These are phyloP conservation scores for Cheilosia variabilis DNA, from an alignment of 2,888 invertebrate species.

Conservation along the genomic window DNA sequence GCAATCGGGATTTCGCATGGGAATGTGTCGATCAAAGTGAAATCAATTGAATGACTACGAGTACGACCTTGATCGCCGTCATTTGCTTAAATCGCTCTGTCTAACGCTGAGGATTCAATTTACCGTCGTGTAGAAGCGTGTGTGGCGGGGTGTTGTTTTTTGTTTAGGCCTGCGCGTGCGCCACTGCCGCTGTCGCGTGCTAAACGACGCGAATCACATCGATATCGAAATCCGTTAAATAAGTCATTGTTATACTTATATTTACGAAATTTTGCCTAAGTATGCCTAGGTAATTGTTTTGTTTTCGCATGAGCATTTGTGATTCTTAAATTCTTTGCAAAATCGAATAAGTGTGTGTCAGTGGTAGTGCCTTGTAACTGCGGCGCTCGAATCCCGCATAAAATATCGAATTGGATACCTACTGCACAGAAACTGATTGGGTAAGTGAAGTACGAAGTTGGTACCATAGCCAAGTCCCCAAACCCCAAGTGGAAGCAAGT, in stretches of 20 bases:
- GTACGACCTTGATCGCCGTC: slow-evolving; percentile 8
- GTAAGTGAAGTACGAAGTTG: slow-evolving; percentile 15
- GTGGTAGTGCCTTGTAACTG: not conserved
- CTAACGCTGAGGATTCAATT: slow-evolving; percentile 44
- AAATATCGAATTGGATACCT: slow-evolving; percentile 32
- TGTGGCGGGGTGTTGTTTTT: slow-evolving; percentile 13
- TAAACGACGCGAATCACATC: slow-evolving; percentile 3
- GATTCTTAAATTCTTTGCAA: slow-evolving; percentile 1
- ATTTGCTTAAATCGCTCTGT: slow-evolving; percentile 44
- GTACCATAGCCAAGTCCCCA: too few relatives aligned
- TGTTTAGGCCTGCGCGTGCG: slow-evolving; percentile 11
- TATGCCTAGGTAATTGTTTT: slow-evolving; percentile 1
- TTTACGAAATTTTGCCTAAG: slow-evolving; percentile 3
- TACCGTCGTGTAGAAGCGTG: slow-evolving; percentile 24
- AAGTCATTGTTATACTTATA: slow-evolving; percentile 12
- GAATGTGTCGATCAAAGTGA: not conserved
- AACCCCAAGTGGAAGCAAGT: not conserved
- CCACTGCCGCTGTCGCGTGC: slow-evolving; percentile 8
- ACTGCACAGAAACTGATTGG: slow-evolving; percentile 19
- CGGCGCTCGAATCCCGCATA: not conserved
- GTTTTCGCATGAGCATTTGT: not conserved
- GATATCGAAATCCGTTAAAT: slow-evolving; percentile 33
- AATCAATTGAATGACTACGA: slow-evolving; percentile 12
- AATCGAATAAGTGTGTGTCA: slow-evolving; percentile 8
- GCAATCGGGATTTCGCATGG: not conserved